Base-by-base conservation (phyloP, 1,140 invertebrate genomes). In the Lucilia cuprina region DNA sequence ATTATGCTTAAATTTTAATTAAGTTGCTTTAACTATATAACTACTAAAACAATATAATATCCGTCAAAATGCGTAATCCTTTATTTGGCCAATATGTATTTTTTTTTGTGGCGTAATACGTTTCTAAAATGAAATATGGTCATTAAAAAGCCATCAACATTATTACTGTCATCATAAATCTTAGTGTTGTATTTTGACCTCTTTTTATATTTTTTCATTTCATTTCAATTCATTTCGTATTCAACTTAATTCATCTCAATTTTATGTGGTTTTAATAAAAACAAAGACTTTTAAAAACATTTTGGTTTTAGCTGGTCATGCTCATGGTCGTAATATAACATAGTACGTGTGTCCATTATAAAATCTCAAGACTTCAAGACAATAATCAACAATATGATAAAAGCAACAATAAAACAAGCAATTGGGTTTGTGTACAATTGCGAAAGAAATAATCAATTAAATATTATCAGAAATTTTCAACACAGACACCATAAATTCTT, bases 91-190 rank as follows among this genome's bases (percentile, higher is more conserved):
- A 30, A 30, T 30, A 30, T 55, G 0, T 12, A 10, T 55, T 13
- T 78, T 78, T 17, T 78, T 41, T 47, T 47, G 14, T 41, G 7
- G 7, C 5, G 41, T 60, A 60, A 60, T 60, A n/a, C n/a, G 55
- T 60, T 60, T 14, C 55, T 14, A 5, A 80, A 80, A 80, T 80
- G 77, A 47, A 80, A 80, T 49, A 80, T 49, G 41, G 77, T 80
- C 77, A 80, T 80, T 80, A 80, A 80, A 80, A 80, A 80, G n/a
- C 77, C 77, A 80, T 80, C 77, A 80, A 49, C 77, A 80, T 80
- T 80, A 80, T 80, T 50, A 80, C 77, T 80, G 77, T 80, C 77
- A 80, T 80, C 77, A 80, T 80, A 80, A 80, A 80, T 80, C 77
- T 80, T 80, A 21, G 41, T 70, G 19, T 21, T 70, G n/a, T 25